These are phyloP conservation scores for Megaceryle alcyon DNA, from an alignment of 2,797 vertebrate genomes.

Conservation along the genomic window DNA sequence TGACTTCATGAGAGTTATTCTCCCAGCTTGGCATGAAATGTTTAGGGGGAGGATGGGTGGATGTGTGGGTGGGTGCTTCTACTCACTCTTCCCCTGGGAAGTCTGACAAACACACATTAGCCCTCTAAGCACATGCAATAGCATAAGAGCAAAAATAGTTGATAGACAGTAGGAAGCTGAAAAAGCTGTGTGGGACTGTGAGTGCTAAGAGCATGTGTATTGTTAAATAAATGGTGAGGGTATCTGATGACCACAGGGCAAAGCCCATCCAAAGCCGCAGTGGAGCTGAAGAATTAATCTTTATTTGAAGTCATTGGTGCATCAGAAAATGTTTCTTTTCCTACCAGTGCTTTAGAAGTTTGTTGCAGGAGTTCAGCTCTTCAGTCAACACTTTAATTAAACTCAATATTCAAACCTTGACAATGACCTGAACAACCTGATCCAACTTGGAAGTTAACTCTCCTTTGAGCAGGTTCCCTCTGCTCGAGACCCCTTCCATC, in stretches of 20 bases:
- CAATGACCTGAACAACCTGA: not conserved
- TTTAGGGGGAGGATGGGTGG: not conserved
- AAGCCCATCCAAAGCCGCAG: not conserved
- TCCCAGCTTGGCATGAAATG: not conserved
- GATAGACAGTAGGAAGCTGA: not conserved
- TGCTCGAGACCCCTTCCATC: not conserved
- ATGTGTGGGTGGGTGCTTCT: not conserved
- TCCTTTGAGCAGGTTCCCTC: not conserved
- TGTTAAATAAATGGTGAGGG: fast-evolving
- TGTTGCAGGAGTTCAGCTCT: not conserved
- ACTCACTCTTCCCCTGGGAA: not conserved
- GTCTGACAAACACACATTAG: not conserved
- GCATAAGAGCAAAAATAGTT: not conserved
- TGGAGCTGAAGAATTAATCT: not conserved
- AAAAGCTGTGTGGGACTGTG: not conserved
- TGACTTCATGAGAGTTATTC: not conserved
- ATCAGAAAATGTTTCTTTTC: not conserved
- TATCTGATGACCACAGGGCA: not conserved
- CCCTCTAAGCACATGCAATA: not conserved
- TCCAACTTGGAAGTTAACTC: not conserved
- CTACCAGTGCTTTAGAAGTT: not conserved
- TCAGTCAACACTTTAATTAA: not conserved
- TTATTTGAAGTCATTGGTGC: not conserved
- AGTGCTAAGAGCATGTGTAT: not conserved
- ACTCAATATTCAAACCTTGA: not conserved